Evolutionary conservation across 2,888 invertebrate genomes (phyloP).

Genomic region (Therioaphis trifolii): DNA sequence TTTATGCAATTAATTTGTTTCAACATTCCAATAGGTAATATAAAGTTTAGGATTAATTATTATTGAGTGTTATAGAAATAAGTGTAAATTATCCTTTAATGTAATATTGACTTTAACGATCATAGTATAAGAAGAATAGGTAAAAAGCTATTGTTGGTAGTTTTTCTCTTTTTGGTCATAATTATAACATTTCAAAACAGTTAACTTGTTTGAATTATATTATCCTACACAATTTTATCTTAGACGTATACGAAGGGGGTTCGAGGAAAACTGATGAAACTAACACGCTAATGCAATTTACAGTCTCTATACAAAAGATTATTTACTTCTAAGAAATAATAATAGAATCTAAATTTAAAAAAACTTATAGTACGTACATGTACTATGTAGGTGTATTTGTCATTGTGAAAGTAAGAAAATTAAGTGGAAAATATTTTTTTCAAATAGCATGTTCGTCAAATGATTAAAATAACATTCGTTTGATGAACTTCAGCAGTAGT

Average conservation of each 20-base stretch:
- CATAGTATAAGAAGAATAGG: neutral
- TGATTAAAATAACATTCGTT: too few species aligned
- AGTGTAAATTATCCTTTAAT: neutral
- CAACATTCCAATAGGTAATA: too few species aligned
- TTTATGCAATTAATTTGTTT: too few species aligned
- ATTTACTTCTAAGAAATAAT: slow-evolving; percentile 18
- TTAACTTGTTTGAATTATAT: slow-evolving; percentile 5
- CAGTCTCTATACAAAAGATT: neutral
- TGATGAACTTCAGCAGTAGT: too few species aligned
- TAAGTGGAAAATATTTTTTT: neutral
- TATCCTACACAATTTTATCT: slow-evolving; percentile 4
- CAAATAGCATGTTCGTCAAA: too few species aligned
- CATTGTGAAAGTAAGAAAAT: neutral
- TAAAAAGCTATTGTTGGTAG: neutral
- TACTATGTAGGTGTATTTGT: neutral
- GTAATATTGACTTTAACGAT: neutral
- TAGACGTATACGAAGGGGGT: neutral
- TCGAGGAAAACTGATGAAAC: slow-evolving; percentile 12
- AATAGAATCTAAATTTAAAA: neutral
- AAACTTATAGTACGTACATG: neutral
- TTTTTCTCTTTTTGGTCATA: slow-evolving; percentile 33
- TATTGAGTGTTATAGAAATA: neutral
- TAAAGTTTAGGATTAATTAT: too few species aligned
- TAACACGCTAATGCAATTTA: slow-evolving; percentile 12
- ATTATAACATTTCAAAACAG: slow-evolving; percentile 36